Conservation (phyloP, 2,888 invertebrate genomes). For the Byasa hedistus region DNA sequence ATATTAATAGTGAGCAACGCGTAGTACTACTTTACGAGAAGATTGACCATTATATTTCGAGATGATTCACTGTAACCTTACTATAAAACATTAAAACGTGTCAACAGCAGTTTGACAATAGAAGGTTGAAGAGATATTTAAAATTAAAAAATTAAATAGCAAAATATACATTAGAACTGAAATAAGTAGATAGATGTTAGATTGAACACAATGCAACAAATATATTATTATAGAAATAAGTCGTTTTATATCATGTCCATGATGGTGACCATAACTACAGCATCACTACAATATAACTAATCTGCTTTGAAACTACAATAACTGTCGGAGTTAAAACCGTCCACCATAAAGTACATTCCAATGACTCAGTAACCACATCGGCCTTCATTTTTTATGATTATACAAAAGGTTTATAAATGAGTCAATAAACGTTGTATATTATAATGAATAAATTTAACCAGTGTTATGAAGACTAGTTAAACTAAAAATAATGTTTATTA, state of each 20-base stretch:
- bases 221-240: background rate
- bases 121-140: background rate
- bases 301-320: background rate
- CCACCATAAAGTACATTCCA: slow-evolving; percentile 12
- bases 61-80: slow-evolving; percentile 48
- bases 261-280: background rate
- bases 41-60: slow-evolving; percentile 41
- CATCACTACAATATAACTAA: background rate
- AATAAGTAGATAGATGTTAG: background rate
- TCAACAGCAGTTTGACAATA: background rate
- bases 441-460: background rate
- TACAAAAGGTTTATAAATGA: slow-evolving; percentile 21
- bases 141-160: background rate
- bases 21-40: slow-evolving; percentile 40
- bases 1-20: slow-evolving; percentile 48
- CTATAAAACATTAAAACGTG: slow-evolving; percentile 6
- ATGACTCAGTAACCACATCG: slow-evolving; percentile 22
- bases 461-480: background rate
- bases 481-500: background rate
- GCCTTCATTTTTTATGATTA: slow-evolving; percentile 12
- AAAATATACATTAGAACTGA: background rate
- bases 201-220: no score
- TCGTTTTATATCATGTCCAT: background rate
- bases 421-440: slow-evolving; percentile 5
- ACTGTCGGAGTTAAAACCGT: slow-evolving; percentile 9